A percentile compares a stretch with the other conserved stretches of the same genome.
Evolutionary conservation across 2,888 invertebrate genomes (phyloP).

Genomic region (Agapostemon virescens): DNA sequence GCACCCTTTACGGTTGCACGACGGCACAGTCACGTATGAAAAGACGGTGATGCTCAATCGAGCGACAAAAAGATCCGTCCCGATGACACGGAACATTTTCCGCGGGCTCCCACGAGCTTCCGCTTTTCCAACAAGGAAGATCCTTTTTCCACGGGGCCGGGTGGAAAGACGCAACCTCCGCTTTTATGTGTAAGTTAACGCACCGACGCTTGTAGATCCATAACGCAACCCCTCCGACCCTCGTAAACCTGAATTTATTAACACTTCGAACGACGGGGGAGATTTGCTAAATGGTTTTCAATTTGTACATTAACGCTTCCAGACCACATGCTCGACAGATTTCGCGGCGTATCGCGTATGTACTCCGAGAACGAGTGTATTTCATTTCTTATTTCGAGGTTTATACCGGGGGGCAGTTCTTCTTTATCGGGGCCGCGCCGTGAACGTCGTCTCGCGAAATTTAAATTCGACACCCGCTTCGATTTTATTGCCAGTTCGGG

Average conservation of each 20-base stretch:
- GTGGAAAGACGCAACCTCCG: slow-evolving; percentile 36
- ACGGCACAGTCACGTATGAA: slow-evolving; percentile 40
- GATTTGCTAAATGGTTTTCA: slow-evolving; percentile 80
- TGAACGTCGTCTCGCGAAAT: slow-evolving; percentile 49
- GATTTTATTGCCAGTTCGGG: slow-evolving; percentile 49
- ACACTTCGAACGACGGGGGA: slow-evolving; percentile 77
- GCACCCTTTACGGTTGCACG: slow-evolving; percentile 23
- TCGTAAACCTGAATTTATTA: slow-evolving; percentile 80
- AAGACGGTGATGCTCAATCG: slow-evolving; percentile 58
- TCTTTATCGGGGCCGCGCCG: slow-evolving; percentile 47
- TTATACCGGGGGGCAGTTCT: slow-evolving; percentile 45
- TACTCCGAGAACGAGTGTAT: slow-evolving; percentile 49
- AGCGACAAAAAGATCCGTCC: slow-evolving; percentile 65
- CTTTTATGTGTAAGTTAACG: slow-evolving; percentile 61
- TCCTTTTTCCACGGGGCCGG: slow-evolving; percentile 51
- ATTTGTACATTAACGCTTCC: slow-evolving; percentile 77
- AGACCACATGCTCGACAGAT: slow-evolving; percentile 68
- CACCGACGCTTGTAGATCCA: slow-evolving; percentile 66
- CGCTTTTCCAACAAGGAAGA: slow-evolving; percentile 15
- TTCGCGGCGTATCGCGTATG: slow-evolving; percentile 63
- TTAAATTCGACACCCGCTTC: slow-evolving; percentile 52
- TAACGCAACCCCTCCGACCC: slow-evolving; percentile 73
- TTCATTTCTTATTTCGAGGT: slow-evolving; percentile 53
- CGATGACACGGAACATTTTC: slow-evolving; percentile 62
- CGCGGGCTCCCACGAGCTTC: slow-evolving; percentile 34